Percentiles rank a stretch among this genome's conserved stretches.
phyloP scores from a whole-genome alignment of 2,888 invertebrate genomes.

The Actias luna region DNA sequence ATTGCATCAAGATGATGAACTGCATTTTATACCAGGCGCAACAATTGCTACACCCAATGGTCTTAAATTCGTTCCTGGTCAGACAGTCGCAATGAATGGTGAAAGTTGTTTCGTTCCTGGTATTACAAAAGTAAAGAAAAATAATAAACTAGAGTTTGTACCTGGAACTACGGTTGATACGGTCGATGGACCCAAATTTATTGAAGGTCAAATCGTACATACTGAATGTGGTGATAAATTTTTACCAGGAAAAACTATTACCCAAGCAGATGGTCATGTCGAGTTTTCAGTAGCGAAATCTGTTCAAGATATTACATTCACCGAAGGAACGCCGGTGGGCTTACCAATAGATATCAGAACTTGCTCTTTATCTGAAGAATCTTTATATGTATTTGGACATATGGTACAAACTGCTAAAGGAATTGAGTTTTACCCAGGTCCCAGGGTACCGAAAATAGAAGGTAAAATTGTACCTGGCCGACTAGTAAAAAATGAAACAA shows the following conservation, averaged over 20 bases:
- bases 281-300: constrained; percentile 83
- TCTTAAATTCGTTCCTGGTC: constrained; percentile 84
- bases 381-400: constrained; percentile 83
- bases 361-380: constrained; percentile 74
- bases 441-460: constrained; percentile 71
- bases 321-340: constrained; percentile 78
- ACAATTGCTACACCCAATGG: constrained; percentile 84
- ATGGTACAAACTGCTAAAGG: constrained; percentile 85
- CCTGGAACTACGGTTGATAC: constrained; percentile 84
- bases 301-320: constrained; percentile 80
- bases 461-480: constrained; percentile 85
- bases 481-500: constrained; percentile 82
- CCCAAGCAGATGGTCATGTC: constrained; percentile 72
- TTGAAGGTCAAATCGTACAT: constrained; percentile 84
- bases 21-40: constrained; percentile 84
- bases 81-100: constrained; percentile 76
- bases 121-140: constrained; percentile 68
- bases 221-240: constrained; percentile 83
- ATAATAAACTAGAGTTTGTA: constrained; percentile 75
- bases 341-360: constrained; percentile 82
- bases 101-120: constrained; percentile 84
- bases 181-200: constrained; percentile 83
- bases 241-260: constrained; percentile 82
- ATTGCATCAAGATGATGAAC: constrained; percentile 77
- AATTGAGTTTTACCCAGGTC: constrained; percentile 85